Base-by-base conservation (phyloP, 2,888 invertebrate genomes). In the Cristatella mucedo region DNA sequence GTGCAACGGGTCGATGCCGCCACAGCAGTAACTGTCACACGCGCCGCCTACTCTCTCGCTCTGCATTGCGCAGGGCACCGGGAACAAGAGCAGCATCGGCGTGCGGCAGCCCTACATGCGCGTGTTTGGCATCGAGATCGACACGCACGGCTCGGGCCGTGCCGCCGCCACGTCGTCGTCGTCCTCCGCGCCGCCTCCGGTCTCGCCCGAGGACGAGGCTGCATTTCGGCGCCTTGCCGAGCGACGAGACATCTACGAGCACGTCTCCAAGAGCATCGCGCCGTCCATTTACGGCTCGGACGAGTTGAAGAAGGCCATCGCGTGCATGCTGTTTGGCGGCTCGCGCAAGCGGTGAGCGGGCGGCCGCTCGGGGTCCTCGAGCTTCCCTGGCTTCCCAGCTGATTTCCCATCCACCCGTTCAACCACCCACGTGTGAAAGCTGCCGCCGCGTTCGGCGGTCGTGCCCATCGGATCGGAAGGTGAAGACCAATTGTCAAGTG, bases 251-350 rank as follows among this genome's bases (percentile, higher is more conserved):
- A 74, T 91, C 33, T 87, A 87, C 59, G 87, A 95, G 2, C 75
- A 80, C 41, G 74, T 97, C 41, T 75, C 87, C 0, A 76, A 74
- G 52, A 91, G 87, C 37, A 79, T 97, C 55, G 95, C 97, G 1
- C 97, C 97, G 0, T 93, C 93, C 49, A 95, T 99, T 49, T 97
- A 77, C 62, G 97, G 97, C 0, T 81, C 79, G 16, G 63, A 71
- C 1, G 95, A 99, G 62, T 89, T 97, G 52, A 97, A 97, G 66
- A 95, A 87, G 66, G 86, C 95, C 2, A 86, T 97, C 41, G 82
- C 89, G 9, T 84, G 87, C 55, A 71, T 97, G 45, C 69, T 97
- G 29, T 93, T 97, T 70, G 93, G 93, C 51, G 97, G 84, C 71
- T 69, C 72, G 0, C 56, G 72, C 26, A 74, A 73, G 55, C 60